A percentile compares a stretch with the other conserved stretches of the same genome.
Evolutionary conservation across 2,797 vertebrate species (phyloP).

Genomic region (Tragopan temminckii): DNA sequence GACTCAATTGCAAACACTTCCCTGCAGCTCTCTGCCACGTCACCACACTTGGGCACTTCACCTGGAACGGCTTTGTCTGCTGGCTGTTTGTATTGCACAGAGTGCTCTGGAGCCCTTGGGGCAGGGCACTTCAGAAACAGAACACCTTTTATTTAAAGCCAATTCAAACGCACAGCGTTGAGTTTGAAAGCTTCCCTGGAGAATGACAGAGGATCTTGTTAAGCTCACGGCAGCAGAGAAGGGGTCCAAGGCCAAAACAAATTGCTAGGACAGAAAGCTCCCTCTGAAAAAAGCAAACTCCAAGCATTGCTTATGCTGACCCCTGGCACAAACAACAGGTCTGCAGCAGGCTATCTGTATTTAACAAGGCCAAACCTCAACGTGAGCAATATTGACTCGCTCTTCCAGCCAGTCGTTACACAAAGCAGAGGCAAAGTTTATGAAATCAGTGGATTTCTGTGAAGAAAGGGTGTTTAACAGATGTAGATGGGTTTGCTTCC

Average conservation of each 20-base stretch:
- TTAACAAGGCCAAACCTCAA: background rate
- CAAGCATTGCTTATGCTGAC: background rate
- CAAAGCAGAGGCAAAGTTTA: accelerated
- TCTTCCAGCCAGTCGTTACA: accelerated
- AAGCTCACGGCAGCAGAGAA: background rate
- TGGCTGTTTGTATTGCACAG: background rate
- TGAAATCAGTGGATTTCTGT: background rate
- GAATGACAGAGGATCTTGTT: background rate
- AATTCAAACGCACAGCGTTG: background rate
- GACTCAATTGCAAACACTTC: background rate
- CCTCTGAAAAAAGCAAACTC: background rate
- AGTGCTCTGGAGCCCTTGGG: background rate
- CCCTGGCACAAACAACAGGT: background rate
- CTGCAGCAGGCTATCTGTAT: background rate
- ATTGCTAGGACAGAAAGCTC: background rate
- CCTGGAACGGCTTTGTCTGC: background rate
- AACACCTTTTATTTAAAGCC: background rate
- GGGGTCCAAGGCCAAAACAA: background rate
- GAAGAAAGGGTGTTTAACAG: background rate
- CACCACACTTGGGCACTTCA: background rate
- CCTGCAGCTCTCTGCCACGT: background rate
- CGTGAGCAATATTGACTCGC: accelerated
- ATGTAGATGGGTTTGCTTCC: background rate
- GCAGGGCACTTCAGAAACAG: background rate
- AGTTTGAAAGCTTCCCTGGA: background rate